A percentile compares a stretch with the other conserved stretches of the same genome.
These are phyloP conservation scores for Cyanoramphus novaezelandiae DNA, from an alignment of 2,113 vertebrate genomes.

Conservation along the genomic window DNA sequence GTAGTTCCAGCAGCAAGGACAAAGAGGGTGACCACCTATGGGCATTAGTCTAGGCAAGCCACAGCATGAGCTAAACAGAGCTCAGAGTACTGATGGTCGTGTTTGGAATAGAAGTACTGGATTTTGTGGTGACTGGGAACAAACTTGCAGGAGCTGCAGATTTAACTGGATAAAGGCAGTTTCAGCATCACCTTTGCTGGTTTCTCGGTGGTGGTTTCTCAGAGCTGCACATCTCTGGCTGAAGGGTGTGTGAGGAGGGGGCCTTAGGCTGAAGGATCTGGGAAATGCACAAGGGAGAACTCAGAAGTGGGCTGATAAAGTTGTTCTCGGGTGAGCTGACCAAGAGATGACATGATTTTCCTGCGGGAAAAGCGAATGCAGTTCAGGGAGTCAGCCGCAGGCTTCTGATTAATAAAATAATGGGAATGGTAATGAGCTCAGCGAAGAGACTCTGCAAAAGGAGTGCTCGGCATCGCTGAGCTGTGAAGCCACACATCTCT, in stretches of 20 bases:
- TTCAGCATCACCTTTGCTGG: neutral
- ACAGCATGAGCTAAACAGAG: neutral
- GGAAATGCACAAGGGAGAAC: neutral
- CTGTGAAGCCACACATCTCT: neutral
- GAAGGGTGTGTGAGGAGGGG: neutral
- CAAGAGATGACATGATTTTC: neutral
- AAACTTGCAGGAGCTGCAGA: too few species aligned
- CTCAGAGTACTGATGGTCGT: fast-evolving
- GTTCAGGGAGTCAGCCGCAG: neutral
- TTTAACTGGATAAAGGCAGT: neutral
- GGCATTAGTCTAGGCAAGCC: neutral
- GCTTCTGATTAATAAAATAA: neutral
- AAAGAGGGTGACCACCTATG: neutral
- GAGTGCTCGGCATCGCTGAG: neutral
- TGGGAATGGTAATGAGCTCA: neutral
- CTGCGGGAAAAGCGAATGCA: neutral
- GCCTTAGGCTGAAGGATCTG: neutral
- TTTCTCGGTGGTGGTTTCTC: neutral
- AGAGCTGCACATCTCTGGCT: neutral
- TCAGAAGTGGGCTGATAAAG: neutral
- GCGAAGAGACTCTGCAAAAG: neutral
- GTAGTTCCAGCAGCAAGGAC: neutral
- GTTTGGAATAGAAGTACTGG: neutral
- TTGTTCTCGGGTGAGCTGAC: neutral
- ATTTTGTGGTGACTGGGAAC: neutral